Evolutionary conservation across 1,140 invertebrate genomes (phyloP).

Genomic region (Phenacoccus solenopsis): DNA sequence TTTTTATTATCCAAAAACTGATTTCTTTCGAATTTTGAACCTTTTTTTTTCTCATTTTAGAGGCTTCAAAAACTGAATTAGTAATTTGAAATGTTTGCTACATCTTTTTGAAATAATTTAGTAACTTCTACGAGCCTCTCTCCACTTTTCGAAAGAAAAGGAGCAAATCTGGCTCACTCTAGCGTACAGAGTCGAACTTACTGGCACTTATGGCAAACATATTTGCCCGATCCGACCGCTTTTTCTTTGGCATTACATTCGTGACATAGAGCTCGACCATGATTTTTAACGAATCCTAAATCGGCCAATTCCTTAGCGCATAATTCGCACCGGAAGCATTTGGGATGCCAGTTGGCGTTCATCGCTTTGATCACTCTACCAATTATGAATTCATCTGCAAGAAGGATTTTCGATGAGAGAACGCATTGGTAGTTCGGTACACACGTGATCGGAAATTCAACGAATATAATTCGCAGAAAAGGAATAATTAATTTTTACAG

Average conservation of each 20-base stretch:
- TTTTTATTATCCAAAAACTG: too few relatives aligned
- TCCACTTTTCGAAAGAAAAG: too few relatives aligned
- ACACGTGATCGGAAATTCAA: neutral
- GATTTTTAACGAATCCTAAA: conserved; percentile 92
- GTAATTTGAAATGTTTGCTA: too few relatives aligned
- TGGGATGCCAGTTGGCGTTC: conserved; percentile 97
- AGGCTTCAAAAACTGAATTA: too few relatives aligned
- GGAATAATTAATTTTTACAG: too few relatives aligned
- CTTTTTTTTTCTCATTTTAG: too few relatives aligned
- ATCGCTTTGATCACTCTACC: conserved; percentile 98
- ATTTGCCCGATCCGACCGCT: conserved; percentile 87
- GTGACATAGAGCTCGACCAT: conserved; percentile 84
- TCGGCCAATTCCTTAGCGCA: conserved; percentile 87
- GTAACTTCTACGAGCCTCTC: too few relatives aligned
- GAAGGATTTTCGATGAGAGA: conserved; percentile 9
- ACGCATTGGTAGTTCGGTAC: too few relatives aligned
- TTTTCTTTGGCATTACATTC: conserved; percentile 94
- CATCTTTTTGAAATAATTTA: too few relatives aligned
- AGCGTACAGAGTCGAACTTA: conserved; percentile 52
- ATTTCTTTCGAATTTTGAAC: too few relatives aligned
- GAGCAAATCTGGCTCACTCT: too few relatives aligned
- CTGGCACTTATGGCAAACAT: conserved; percentile 99
- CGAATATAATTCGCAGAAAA: too few relatives aligned
- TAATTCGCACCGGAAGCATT: conserved; percentile 91
- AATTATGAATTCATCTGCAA: conserved; percentile 82